Conservation (phyloP, 1,140 invertebrate genomes). For the Pachyrhynchus sulphureomaculatus region DNA sequence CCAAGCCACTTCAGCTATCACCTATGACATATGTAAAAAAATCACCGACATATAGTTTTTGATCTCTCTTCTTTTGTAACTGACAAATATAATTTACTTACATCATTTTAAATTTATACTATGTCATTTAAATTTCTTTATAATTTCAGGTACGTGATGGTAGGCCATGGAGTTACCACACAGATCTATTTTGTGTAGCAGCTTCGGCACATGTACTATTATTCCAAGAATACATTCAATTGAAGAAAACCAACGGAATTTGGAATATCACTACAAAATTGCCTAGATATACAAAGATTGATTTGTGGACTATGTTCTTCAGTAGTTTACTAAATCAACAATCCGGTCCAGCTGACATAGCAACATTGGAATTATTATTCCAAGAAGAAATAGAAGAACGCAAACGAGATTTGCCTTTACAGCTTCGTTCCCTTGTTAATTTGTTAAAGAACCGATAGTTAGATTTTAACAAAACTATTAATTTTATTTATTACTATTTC, state of each 20-base stretch:
- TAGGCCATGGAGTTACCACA: conserved; percentile 90
- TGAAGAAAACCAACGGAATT: conserved; percentile 59
- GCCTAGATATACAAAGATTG: conserved; percentile 39
- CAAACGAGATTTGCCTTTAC: conserved; percentile 21
- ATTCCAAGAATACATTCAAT: conserved; percentile 86
- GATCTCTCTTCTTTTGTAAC: no score
- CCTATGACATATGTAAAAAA: no score
- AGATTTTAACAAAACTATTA: conserved; percentile 4
- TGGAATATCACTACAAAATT: conserved; percentile 61
- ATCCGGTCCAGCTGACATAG: conserved; percentile 35
- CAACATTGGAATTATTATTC: conserved; percentile 32
- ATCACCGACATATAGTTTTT: no score
- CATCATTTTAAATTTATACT: no score
- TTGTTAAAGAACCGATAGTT: conserved; percentile 28
- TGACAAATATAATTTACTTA: no score
- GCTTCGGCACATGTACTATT: conserved; percentile 83
- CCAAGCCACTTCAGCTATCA: no score
- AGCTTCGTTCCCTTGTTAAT: conserved; percentile 39
- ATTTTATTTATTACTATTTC: conserved; percentile 1
- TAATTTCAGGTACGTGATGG: conserved; percentile 55
- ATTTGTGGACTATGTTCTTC: conserved; percentile 49
- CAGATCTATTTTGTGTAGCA: conserved; percentile 85
- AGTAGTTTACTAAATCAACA: conserved; percentile 47
- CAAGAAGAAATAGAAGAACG: conserved; percentile 23
- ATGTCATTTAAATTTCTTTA: no score